Conservation (phyloP, 1,140 invertebrate species). For the Drosophila sturtevanti region DNA sequence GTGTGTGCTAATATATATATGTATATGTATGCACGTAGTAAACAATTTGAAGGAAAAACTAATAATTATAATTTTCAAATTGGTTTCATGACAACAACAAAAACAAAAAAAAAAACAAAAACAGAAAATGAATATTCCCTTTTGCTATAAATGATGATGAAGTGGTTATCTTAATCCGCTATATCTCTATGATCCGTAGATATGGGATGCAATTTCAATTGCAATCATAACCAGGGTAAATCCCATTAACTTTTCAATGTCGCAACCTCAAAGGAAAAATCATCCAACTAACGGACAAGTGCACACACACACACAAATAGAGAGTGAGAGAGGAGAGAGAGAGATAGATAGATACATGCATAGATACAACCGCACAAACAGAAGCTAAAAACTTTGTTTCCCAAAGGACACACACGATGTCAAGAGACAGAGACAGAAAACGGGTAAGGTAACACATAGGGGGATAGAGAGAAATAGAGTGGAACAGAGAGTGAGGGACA, state of each 20-base stretch:
- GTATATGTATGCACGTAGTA: too few species aligned
- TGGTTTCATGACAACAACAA: too few species aligned
- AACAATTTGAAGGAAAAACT: conserved; percentile 5
- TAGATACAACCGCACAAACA: conserved; percentile 28
- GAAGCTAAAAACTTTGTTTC: conserved; percentile 13
- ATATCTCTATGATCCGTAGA: too few species aligned
- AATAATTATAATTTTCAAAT: conserved; percentile 2
- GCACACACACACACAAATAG: conserved; percentile 46
- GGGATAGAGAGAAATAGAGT: too few species aligned
- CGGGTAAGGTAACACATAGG: too few species aligned
- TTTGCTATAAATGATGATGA: background rate
- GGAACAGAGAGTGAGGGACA: background rate
- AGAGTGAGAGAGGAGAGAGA: background rate
- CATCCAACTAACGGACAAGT: conserved; percentile 58
- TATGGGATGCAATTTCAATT: conserved; percentile 59
- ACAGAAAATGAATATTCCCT: background rate
- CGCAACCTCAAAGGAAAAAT: conserved; percentile 21
- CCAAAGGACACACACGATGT: conserved; percentile 71
- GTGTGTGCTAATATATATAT: background rate
- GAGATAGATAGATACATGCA: background rate
- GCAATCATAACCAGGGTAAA: conserved; percentile 63
- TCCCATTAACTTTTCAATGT: conserved; percentile 38
- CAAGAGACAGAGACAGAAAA: too few species aligned
- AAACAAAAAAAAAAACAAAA: too few species aligned
- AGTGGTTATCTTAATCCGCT: too few species aligned